phyloP scores from a whole-genome alignment of 2,797 vertebrate species.

The Anisognathus igniventris region DNA sequence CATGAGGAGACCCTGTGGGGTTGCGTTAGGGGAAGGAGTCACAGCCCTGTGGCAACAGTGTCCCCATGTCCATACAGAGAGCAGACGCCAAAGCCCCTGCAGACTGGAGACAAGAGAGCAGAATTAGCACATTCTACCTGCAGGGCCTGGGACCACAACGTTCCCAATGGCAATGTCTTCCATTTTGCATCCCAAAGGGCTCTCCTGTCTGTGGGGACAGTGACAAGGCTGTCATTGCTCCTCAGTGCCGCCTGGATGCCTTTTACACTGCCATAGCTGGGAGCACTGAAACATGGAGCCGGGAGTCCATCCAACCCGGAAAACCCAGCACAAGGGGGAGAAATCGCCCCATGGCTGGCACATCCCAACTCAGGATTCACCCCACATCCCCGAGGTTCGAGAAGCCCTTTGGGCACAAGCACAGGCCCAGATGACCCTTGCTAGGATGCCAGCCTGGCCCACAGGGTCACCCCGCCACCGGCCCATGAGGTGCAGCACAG shows the following conservation, averaged over 20 bases:
- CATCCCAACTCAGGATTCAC: neutral
- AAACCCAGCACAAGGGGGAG: neutral
- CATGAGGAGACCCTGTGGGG: neutral
- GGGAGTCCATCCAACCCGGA: neutral
- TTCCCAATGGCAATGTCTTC: neutral
- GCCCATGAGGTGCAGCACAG: fast-evolving
- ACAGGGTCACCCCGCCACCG: fast-evolving
- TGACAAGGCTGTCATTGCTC: neutral
- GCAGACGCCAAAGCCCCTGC: fast-evolving
- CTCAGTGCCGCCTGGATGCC: neutral
- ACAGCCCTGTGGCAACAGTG: neutral
- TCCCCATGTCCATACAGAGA: neutral
- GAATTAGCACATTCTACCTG: neutral
- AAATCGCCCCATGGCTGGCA: neutral
- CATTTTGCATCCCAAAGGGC: neutral
- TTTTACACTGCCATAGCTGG: neutral
- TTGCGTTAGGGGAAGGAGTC: neutral
- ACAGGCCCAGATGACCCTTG: neutral
- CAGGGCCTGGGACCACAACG: neutral
- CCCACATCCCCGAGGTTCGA: neutral
- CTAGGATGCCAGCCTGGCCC: neutral
- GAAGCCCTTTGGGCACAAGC: neutral
- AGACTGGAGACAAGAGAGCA: neutral
- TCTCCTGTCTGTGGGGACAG: neutral
- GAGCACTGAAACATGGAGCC: neutral